These are phyloP conservation scores for Aspiorhynchus laticeps DNA, from an alignment of 2,113 vertebrate genomes.

Conservation along the genomic window DNA sequence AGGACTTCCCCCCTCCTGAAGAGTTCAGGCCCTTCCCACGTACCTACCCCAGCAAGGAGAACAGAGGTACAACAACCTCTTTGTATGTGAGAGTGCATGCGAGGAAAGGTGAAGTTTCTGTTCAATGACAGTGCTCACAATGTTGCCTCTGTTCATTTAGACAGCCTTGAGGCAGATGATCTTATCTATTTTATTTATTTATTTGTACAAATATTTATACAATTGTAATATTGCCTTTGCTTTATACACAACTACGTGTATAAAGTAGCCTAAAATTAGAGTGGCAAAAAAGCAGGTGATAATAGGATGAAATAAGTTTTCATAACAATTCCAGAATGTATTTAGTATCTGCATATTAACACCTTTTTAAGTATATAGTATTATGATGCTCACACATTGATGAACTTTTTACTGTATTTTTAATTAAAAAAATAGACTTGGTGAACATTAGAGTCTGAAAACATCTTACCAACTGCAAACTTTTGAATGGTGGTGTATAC, in stretches of 20 bases:
- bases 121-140: slow-evolving; percentile 2
- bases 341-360: not conserved
- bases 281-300: not conserved
- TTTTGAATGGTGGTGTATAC: not conserved
- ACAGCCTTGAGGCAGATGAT: not conserved
- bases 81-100: slow-evolving; percentile 11
- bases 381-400: too few relatives aligned
- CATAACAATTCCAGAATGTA: not conserved
- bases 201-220: not conserved
- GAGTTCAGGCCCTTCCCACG: slow-evolving; percentile 90
- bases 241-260: not conserved
- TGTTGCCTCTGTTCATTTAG: slow-evolving; percentile 11
- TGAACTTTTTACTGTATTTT: not conserved
- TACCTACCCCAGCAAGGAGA: slow-evolving; percentile 92
- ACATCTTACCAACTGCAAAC: not conserved
- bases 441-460: not conserved
- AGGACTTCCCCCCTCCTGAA: slow-evolving; percentile 94
- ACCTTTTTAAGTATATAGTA: too few relatives aligned
- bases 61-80: slow-evolving; percentile 78
- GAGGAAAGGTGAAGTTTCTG: slow-evolving; percentile 19
- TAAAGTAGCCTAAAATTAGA: not conserved
- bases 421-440: not conserved
- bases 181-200: not conserved
- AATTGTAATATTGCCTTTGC: not conserved
- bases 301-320: not conserved